Evolutionary conservation across 2,888 invertebrate species (phyloP), one percentile per base, ranked within the genome.

Genomic region (Drosophila paracracens): DNA sequence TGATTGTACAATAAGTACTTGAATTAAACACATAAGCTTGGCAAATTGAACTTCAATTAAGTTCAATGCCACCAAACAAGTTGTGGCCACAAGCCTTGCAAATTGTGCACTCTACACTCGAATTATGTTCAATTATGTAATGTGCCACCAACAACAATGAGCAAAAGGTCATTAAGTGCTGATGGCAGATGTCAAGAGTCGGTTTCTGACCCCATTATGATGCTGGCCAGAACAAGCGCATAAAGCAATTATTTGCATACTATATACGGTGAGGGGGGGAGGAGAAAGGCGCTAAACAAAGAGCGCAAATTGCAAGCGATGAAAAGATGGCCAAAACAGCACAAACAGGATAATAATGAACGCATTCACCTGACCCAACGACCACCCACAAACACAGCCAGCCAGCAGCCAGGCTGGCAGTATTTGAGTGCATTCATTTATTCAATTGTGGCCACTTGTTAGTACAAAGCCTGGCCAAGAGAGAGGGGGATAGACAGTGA

Each of bases 221-320:
- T 72, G 78, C 67, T 74, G 69, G 73, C 40, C 71, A 62, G 61
- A 76, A 88, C 88, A 85, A 83, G 81, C 70, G 71, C 62, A 83
- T 82, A 82, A 78, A 88, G 88, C 85, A 85, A 85, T 85, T 85
- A 85, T 85, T 88, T 88, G 85, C 85, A 86, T 85, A 83, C 88
- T 67, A 61, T 40, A 61, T 16, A 8, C 8, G 46, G 25, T 25
- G 65, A 70, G 71, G 31, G 54, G 70, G 38, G 16, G 25, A 13
- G 10, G 29, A 4, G 25, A 31, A 25, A 18, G 57, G 68, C 59
- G 48, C 38, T 50, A 54, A 63, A 85, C 88, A 88, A 82, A 76
- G 73, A 70, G 73, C 77, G 56, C 80, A 85, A 88, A 88, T 85
- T 85, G 83, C 88, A 85, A 63, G 58, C 71, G 31, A 59, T 57